Evolutionary conservation across 2,888 invertebrate genomes (phyloP).

Genomic region (Dromius quadrimaculatus): DNA sequence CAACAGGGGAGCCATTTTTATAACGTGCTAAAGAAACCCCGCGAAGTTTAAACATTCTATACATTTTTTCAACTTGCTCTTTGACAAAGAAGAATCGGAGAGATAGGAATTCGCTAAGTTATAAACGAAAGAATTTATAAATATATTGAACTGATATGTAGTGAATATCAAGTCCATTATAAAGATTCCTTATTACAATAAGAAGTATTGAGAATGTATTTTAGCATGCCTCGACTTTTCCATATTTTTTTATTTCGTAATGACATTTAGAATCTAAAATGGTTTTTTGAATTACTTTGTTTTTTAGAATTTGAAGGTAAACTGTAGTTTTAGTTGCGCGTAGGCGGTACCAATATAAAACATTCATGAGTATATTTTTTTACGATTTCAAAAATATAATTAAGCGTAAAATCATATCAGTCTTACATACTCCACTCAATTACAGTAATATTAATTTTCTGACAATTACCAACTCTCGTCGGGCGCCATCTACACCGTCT

Average conservation of each 20-base stretch:
- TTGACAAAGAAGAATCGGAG: too few species aligned
- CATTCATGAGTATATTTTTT: neutral
- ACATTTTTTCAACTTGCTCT: neutral
- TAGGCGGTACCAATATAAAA: constrained; percentile 12
- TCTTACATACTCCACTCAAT: too few species aligned
- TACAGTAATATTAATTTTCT: neutral
- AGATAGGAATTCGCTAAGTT: constrained; percentile 8
- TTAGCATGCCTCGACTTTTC: too few species aligned
- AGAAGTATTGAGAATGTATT: too few species aligned
- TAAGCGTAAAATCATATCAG: neutral
- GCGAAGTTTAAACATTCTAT: neutral
- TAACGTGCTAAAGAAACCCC: constrained; percentile 17
- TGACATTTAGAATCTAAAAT: neutral
- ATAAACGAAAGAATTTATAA: neutral
- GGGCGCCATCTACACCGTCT: neutral
- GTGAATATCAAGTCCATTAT: constrained; percentile 1
- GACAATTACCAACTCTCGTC: neutral
- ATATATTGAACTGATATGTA: neutral
- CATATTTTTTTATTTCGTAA: too few species aligned
- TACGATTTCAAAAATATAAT: neutral
- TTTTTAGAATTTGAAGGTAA: constrained; percentile 21
- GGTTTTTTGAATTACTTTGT: constrained; percentile 23
- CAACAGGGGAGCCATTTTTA: constrained; percentile 6
- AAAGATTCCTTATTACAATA: too few species aligned
- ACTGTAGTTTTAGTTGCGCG: constrained; percentile 9